Evolutionary conservation across 2,797 vertebrate species (phyloP).

Genomic region (Antennarius maculatus): DNA sequence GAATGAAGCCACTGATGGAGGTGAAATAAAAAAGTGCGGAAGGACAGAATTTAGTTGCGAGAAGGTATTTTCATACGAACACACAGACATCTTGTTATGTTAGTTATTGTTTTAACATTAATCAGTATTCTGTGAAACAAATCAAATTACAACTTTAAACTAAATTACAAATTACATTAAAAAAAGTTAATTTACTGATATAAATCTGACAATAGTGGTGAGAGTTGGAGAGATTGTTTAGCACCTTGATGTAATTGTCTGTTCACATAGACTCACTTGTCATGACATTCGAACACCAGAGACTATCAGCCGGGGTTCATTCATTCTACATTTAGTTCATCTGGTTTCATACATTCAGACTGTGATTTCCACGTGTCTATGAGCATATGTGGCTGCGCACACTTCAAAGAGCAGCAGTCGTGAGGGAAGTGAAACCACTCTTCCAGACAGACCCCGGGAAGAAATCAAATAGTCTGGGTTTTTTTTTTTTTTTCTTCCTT

Average conservation of each 20-base stretch:
- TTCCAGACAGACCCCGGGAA: constrained; percentile 56
- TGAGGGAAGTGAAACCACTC: constrained; percentile 54
- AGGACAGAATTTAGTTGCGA: constrained; percentile 1
- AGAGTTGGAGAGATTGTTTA: not conserved
- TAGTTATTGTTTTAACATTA: constrained; percentile 21
- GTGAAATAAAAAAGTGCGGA: not conserved
- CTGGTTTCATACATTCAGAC: not conserved
- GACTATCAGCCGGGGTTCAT: constrained; percentile 1
- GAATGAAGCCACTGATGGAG: constrained; percentile 22
- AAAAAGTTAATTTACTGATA: too few relatives aligned
- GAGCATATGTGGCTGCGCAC: constrained; percentile 22
- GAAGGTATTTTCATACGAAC: too few relatives aligned
- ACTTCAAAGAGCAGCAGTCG: constrained; percentile 66
- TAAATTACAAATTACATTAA: too few relatives aligned
- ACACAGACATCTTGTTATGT: too few relatives aligned
- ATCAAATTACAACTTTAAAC: not conserved
- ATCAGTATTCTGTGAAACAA: constrained; percentile 17
- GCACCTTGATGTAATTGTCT: constrained; percentile 12
- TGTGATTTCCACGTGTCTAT: not conserved
- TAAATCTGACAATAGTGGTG: too few relatives aligned
- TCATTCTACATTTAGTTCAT: constrained; percentile 5
- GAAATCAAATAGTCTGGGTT: constrained; percentile 62
- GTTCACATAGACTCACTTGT: constrained; percentile 9
- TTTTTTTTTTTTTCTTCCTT: constrained; percentile 22
- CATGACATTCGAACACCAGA: not conserved